These are phyloP conservation scores for Eumeta japonica DNA, from an alignment of 1,140 invertebrate genomes.

Conservation along the genomic window DNA sequence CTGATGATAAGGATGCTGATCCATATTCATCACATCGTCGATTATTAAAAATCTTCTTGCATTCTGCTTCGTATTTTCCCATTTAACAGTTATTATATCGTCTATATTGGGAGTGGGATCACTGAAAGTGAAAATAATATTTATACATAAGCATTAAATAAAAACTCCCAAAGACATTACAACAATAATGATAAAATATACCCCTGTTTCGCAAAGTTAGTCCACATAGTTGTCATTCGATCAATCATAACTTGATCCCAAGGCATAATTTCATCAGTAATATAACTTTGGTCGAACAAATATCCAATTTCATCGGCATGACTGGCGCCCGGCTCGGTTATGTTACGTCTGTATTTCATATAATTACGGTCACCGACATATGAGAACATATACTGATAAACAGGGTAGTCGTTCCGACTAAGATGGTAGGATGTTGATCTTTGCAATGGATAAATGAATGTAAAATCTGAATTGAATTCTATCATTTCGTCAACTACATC, in stretches of 20 bases:
- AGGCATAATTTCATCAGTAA: constrained; percentile 2
- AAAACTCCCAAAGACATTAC: too few relatives aligned
- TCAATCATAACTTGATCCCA: constrained; percentile 22
- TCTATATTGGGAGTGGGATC: not conserved
- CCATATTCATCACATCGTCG: constrained; percentile 9
- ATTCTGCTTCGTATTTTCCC: not conserved
- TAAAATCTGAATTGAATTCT: constrained; percentile 15
- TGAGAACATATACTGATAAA: constrained; percentile 24
- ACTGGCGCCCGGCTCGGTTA: constrained; percentile 17
- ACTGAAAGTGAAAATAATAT: not conserved
- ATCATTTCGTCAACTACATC: constrained; percentile 19
- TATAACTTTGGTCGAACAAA: constrained; percentile 10
- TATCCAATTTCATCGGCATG: constrained; percentile 26
- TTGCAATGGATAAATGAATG: not conserved
- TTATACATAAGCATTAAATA: too few relatives aligned
- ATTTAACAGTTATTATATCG: not conserved
- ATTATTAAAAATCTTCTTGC: constrained; percentile 15
- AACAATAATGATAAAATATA: too few relatives aligned
- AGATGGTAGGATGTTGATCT: not conserved
- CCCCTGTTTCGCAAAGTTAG: constrained; percentile 27
- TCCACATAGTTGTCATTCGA: constrained; percentile 26
- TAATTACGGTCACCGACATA: constrained; percentile 9
- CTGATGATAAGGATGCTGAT: constrained; percentile 10
- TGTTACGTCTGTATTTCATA: constrained; percentile 19
- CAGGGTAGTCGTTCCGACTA: constrained; percentile 35